A percentile compares a stretch with the other conserved stretches of the same genome.
Evolutionary conservation across 2,888 invertebrate genomes (phyloP).

Genomic region (Epistrophe eligans): DNA sequence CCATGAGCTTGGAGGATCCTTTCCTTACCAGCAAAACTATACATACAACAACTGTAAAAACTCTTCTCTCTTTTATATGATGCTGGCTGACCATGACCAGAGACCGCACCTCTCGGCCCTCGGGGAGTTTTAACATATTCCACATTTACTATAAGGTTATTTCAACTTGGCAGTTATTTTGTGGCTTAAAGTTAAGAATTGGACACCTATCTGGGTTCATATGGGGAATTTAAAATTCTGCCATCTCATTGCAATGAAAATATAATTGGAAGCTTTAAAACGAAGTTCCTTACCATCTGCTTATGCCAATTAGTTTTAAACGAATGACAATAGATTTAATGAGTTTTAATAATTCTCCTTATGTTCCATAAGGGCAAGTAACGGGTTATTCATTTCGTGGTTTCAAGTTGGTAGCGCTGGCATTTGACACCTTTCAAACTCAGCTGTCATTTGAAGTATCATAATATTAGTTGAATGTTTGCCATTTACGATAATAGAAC

Average conservation of each 20-base stretch:
- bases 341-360: background rate
- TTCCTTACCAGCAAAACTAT: background rate
- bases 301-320: background rate
- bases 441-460: no score
- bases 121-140: slow-evolving; percentile 13
- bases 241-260: background rate
- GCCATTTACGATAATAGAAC: no score
- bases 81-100: background rate
- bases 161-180: slow-evolving; percentile 12
- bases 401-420: no score
- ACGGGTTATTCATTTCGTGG: no score
- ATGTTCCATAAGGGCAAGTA: background rate
- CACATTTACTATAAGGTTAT: background rate
- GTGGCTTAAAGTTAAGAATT: background rate
- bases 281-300: background rate
- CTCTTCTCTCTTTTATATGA: slow-evolving; percentile 6
- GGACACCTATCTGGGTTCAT: background rate
- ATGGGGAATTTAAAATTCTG: background rate
- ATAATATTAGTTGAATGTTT: no score
- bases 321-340: slow-evolving; percentile 6
- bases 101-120: background rate
- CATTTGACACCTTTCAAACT: no score
- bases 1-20: slow-evolving; percentile 45
- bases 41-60: background rate
- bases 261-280: background rate